Evolutionary conservation across 1,140 invertebrate species (phyloP).

Genomic region (Microplitis mediator): DNA sequence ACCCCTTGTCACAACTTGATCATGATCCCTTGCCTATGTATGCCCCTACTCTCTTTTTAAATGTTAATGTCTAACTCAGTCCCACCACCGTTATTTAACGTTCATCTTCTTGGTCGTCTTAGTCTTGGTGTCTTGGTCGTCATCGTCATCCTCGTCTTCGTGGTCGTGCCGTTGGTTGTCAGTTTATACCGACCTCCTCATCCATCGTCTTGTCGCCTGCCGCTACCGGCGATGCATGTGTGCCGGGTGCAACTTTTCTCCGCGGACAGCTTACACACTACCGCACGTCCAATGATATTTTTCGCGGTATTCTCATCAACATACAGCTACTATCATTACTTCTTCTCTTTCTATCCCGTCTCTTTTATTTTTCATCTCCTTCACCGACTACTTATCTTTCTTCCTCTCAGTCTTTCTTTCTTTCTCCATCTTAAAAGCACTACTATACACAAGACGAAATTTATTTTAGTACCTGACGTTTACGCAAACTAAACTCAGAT

Average conservation of each 20-base stretch:
- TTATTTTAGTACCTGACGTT: constrained; percentile 23
- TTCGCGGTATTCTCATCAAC: constrained; percentile 10
- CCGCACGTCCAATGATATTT: constrained; percentile 23
- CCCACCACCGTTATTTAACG: not conserved
- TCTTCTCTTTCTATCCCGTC: no score
- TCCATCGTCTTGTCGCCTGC: constrained; percentile 39
- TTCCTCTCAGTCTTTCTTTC: not conserved
- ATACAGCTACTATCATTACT: not conserved
- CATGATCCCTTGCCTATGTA: no score
- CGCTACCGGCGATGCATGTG: constrained; percentile 41
- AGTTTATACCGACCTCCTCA: constrained; percentile 40
- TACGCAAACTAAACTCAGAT: not conserved
- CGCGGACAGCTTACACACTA: constrained; percentile 17
- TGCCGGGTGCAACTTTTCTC: constrained; percentile 63
- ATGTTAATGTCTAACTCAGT: not conserved
- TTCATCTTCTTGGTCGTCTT: not conserved
- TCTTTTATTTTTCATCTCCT: no score
- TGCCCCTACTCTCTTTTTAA: constrained; percentile 40
- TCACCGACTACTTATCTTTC: no score
- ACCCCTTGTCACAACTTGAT: constrained; percentile 55
- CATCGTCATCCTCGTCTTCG: constrained; percentile 38
- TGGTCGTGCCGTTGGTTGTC: constrained; percentile 48
- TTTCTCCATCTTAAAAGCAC: constrained; percentile 1
- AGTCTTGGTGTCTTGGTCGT: no score
- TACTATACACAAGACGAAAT: constrained; percentile 1